Evolutionary conservation across 2,797 vertebrate species (phyloP).

Genomic region (Halcyon badia): DNA sequence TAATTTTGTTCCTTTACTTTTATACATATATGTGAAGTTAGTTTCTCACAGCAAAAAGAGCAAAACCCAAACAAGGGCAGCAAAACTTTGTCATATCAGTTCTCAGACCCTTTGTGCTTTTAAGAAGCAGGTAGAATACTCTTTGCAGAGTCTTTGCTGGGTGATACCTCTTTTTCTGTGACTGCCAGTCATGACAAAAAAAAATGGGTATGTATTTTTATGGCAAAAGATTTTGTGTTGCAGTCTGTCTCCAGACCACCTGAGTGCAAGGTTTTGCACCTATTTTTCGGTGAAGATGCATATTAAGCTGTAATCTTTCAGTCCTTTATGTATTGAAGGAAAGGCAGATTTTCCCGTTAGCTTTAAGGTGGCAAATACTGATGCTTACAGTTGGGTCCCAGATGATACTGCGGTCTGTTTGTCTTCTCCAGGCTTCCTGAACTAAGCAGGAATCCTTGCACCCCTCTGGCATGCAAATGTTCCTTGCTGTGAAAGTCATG

Average conservation of each 20-base stretch:
- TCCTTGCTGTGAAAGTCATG: background rate
- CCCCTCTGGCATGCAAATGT: background rate
- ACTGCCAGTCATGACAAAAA: background rate
- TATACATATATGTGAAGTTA: background rate
- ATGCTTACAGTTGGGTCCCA: background rate
- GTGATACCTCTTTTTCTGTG: background rate
- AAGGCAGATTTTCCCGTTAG: background rate
- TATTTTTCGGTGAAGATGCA: background rate
- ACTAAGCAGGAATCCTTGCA: background rate
- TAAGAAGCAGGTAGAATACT: background rate
- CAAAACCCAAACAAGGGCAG: background rate
- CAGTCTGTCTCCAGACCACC: background rate
- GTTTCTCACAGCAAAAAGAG: background rate
- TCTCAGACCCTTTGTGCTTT: background rate
- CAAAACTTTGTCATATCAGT: background rate
- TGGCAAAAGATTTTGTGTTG: background rate
- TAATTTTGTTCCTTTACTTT: background rate
- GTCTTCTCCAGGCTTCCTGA: background rate
- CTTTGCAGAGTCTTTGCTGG: background rate
- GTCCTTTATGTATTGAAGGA: background rate
- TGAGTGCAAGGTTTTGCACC: background rate
- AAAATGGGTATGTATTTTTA: background rate
- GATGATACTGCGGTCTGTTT: background rate
- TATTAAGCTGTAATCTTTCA: background rate
- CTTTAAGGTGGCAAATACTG: background rate